Evolutionary conservation across 2,888 invertebrate species (phyloP).

Genomic region (Tuberolachnus salignus): DNA sequence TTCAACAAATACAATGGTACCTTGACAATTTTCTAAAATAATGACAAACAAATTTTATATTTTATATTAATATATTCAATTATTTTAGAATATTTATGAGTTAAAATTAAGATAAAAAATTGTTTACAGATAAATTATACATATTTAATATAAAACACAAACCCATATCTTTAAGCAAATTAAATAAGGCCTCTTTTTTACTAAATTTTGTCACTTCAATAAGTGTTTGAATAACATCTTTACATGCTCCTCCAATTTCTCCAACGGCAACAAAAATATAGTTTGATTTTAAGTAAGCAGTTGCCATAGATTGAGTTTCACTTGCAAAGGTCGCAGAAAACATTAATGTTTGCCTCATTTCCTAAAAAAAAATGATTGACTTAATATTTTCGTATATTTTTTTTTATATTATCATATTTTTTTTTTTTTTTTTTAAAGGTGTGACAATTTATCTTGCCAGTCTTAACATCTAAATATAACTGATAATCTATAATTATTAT

Average conservation of each 20-base stretch:
- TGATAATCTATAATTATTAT: no score
- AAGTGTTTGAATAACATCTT: conserved; percentile 85
- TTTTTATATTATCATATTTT: no score
- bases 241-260: conserved; percentile 89
- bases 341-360: conserved; percentile 72
- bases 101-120: background rate
- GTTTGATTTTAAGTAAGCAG: conserved; percentile 71
- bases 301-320: conserved; percentile 80
- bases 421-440: no score
- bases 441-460: no score
- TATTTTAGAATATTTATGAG: background rate
- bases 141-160: conserved; percentile 2
- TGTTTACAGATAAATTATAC: background rate
- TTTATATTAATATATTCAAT: background rate
- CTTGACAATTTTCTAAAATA: conserved; percentile 60
- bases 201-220: conserved; percentile 73
- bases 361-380: conserved; percentile 26
- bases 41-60: background rate
- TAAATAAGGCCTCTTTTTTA: conserved; percentile 76
- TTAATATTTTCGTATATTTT: no score
- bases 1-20: conserved; percentile 87
- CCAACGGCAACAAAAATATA: conserved; percentile 90
- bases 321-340: conserved; percentile 79
- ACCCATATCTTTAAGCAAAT: conserved; percentile 68
- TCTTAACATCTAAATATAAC: no score